Base-by-base conservation (phyloP, 2,797 vertebrate species). In the Mycteria americana region DNA sequence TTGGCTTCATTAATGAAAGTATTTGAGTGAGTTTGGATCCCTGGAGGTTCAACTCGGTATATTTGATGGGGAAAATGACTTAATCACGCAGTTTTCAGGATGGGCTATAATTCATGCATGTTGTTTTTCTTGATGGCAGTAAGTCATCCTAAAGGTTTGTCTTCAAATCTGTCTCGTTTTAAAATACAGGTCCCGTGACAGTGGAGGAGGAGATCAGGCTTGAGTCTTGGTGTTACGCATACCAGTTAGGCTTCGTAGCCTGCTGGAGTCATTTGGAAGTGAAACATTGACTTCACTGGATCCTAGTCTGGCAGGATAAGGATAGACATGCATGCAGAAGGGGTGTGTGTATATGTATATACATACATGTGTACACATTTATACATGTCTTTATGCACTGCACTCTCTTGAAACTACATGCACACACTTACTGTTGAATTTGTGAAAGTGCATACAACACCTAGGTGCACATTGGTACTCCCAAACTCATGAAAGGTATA, bases 41-140 rank as follows among this genome's bases (percentile, higher is more conserved):
- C 23, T 63, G 46, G 39, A 50, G 27, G 45, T 41, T 69, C 23
- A 60, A 19, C 24, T 68, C 14, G 2, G 5, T 8, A 4, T 57
- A 16, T 76, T 37, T 70, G 22, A 35, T 4, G 1, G 19, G 31
- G 62, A 24, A 72, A 56, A 89, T 10, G 18, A 31, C 62, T 85
- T 31, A 69, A 60, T 50, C 37, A 27, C 6, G 7, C 37, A 37
- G 3, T 46, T 84, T 76, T 56, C 21, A 33, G 33, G n/a, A 57
- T 78, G 39, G 37, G n/a, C 43, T 28, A 37, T 43, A 59, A 25
- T 72, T 84, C 24, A 21, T 13, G 22, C 22, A 35, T 39, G 56
- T 67, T 0, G 0, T 17, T 75, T 86, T 37, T 73, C 73, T 28
- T 57, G 24, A 8, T 45, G 57, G 53, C 30, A 24, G 3, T 25